phyloP scores from a whole-genome alignment of 2,113 vertebrate genomes.

The Carollia perspicillata region DNA sequence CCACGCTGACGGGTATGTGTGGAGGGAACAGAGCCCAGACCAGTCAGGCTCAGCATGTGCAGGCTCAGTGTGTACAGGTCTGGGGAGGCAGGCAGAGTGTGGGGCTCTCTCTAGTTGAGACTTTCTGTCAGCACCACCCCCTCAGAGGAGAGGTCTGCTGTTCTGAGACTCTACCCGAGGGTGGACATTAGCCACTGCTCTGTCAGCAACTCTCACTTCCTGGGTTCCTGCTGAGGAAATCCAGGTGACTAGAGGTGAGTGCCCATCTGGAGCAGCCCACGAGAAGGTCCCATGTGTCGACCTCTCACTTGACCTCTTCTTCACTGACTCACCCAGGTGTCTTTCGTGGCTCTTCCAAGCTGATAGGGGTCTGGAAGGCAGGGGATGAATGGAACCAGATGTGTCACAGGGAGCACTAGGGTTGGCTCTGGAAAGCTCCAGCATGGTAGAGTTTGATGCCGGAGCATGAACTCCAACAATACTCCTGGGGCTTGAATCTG shows the following conservation, averaged over 20 bases:
- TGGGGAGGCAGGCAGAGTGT: neutral
- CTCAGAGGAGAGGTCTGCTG: neutral
- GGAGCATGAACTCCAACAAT: neutral
- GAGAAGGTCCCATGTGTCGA: fast-evolving
- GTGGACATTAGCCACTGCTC: neutral
- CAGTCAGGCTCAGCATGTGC: neutral
- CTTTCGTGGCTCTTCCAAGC: neutral
- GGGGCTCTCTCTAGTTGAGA: neutral
- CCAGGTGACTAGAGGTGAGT: fast-evolving
- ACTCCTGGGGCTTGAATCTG: neutral
- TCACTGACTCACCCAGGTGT: neutral
- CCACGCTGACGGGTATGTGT: neutral
- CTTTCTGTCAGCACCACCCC: neutral
- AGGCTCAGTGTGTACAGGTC: neutral
- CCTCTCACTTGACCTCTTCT: neutral
- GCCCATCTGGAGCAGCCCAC: neutral
- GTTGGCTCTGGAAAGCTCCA: neutral
- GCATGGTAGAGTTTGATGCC: neutral
- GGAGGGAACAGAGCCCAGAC: neutral
- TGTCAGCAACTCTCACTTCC: neutral
- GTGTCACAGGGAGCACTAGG: neutral
- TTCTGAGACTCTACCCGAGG: neutral
- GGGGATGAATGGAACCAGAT: neutral
- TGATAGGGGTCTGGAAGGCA: neutral
- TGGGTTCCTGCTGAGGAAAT: neutral